phyloP scores from a whole-genome alignment of 2,888 invertebrate species.

The Drosophila testacea region DNA sequence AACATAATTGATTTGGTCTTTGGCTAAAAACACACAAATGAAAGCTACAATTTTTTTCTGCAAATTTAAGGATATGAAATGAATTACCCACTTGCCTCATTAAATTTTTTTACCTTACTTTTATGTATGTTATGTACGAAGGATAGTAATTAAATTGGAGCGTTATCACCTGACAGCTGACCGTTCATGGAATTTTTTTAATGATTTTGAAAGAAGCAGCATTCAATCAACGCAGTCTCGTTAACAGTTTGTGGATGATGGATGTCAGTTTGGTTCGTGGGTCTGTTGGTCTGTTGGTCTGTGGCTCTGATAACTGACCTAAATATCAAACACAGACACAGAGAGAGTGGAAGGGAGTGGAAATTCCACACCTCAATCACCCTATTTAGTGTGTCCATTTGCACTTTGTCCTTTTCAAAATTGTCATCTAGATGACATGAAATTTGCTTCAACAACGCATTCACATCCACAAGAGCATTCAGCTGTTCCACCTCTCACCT shows the following conservation, averaged over 20 bases:
- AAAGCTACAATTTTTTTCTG: neutral
- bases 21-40: neutral
- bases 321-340: neutral
- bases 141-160: slow-evolving; percentile 31
- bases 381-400: slow-evolving; percentile 51
- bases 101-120: no score
- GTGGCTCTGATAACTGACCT: slow-evolving; percentile 37
- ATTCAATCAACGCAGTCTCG: slow-evolving; percentile 52
- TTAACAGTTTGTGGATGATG: slow-evolving; percentile 34
- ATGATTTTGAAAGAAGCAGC: slow-evolving; percentile 23
- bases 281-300: neutral
- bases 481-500: slow-evolving; percentile 14
- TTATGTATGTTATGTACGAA: neutral
- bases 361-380: neutral
- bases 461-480: slow-evolving; percentile 31
- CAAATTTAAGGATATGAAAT: neutral
- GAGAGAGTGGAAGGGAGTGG: neutral
- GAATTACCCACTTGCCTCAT: neutral
- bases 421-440: slow-evolving; percentile 62
- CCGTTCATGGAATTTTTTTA: slow-evolving; percentile 26
- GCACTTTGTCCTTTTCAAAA: slow-evolving; percentile 57
- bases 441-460: slow-evolving; percentile 63
- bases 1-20: slow-evolving; percentile 19
- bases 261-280: slow-evolving; percentile 13
- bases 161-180: slow-evolving; percentile 28